Conservation (phyloP, 2,797 vertebrate species). For the Botia almorhae region DNA sequence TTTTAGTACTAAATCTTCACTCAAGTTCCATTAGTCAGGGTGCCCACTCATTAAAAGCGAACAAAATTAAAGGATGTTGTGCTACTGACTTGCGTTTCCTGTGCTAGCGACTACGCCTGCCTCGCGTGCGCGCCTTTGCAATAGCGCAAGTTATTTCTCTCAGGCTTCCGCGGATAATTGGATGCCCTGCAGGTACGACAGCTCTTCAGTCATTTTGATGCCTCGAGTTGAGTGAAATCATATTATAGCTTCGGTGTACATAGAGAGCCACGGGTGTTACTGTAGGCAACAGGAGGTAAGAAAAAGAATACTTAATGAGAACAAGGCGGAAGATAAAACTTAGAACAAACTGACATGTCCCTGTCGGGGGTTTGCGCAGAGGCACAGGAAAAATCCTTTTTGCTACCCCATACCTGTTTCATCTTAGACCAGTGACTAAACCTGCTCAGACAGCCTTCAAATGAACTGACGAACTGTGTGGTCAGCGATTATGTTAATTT, state of each 20-base stretch:
- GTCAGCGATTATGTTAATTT: constrained; percentile 1
- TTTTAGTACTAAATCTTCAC: constrained; percentile 38
- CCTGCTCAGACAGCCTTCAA: background rate
- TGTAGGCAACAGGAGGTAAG: constrained; percentile 6
- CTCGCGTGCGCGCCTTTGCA: constrained; percentile 1
- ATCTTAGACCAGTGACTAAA: background rate
- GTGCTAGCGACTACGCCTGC: constrained; percentile 4
- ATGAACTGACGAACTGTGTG: background rate
- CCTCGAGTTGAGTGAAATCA: constrained; percentile 12
- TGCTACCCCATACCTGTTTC: background rate
- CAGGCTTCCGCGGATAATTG: constrained; percentile 36
- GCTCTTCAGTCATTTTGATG: constrained; percentile 29
- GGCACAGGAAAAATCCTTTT: background rate
- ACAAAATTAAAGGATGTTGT: constrained; percentile 21
- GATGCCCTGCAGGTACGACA: constrained; percentile 44
- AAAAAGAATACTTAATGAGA: constrained; percentile 8
- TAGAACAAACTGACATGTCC: background rate
- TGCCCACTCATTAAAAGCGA: constrained; percentile 25
- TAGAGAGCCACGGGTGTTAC: constrained; percentile 1
- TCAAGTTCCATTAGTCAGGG: constrained; percentile 41
- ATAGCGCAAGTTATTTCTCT: constrained; percentile 38
- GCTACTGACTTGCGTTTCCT: constrained; percentile 27
- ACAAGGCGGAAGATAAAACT: constrained; percentile 3
- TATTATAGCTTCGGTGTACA: constrained; percentile 12
- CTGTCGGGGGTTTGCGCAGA: background rate